These are phyloP conservation scores for Cosmorhoe ocellata DNA, from an alignment of 2,888 invertebrate genomes.

Conservation along the genomic window DNA sequence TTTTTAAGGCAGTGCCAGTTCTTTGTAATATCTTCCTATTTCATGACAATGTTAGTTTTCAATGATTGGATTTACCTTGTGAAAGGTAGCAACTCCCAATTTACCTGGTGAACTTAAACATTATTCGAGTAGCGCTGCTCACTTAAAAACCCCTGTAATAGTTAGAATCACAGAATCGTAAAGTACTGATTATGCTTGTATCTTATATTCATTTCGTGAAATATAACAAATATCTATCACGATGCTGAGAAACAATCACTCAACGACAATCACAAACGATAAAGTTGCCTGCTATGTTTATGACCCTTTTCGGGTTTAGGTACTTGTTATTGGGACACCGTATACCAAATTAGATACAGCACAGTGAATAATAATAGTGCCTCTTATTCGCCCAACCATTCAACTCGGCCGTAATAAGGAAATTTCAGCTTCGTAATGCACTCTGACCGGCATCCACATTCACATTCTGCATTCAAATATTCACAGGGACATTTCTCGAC, in stretches of 20 bases:
- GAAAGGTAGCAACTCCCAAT: slow-evolving; percentile 49
- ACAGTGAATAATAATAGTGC: slow-evolving; percentile 4
- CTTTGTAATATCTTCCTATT: neutral
- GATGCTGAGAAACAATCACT: no score
- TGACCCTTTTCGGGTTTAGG: no score
- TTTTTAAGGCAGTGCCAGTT: neutral
- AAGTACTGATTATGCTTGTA: no score
- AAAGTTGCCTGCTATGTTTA: no score
- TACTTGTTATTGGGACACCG: no score
- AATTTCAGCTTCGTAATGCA: slow-evolving; percentile 24
- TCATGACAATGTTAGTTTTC: slow-evolving; percentile 53
- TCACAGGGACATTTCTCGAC: slow-evolving; percentile 22
- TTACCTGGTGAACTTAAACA: slow-evolving; percentile 51
- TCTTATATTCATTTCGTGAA: no score
- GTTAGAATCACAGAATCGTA: no score
- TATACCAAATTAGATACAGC: no score
- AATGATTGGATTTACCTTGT: slow-evolving; percentile 63
- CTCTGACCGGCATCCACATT: slow-evolving; percentile 21
- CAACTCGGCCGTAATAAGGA: slow-evolving; percentile 24
- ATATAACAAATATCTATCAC: no score
- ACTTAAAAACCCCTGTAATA: slow-evolving; percentile 36
- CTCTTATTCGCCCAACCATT: slow-evolving; percentile 18
- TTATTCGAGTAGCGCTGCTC: slow-evolving; percentile 32
- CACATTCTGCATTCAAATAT: slow-evolving; percentile 21
- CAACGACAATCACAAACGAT: no score